A percentile compares a stretch with the other conserved stretches of the same genome.
phyloP scores from a whole-genome alignment of 2,888 invertebrate genomes.

The Heteromurus nitidus region DNA sequence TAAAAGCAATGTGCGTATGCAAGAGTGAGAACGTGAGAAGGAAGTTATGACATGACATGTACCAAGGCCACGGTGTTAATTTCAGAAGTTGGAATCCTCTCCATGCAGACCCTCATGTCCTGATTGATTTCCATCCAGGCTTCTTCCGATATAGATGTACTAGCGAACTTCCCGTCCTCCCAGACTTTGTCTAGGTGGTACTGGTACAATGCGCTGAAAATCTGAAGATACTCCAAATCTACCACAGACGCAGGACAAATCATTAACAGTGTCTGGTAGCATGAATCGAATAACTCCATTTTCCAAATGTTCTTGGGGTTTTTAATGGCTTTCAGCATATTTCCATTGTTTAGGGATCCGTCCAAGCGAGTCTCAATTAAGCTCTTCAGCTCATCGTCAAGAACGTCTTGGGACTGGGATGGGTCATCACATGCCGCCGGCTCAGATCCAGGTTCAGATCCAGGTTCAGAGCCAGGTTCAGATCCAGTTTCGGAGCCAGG shows the following conservation, averaged over 20 bases:
- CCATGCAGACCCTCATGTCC: slow-evolving; percentile 25
- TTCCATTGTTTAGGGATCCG: slow-evolving; percentile 20
- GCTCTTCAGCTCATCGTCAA: slow-evolving; percentile 4
- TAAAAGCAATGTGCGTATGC: not conserved
- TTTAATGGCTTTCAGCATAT: slow-evolving; percentile 17
- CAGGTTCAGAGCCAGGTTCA: not conserved
- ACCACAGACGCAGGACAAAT: slow-evolving; percentile 32
- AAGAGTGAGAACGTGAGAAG: not conserved
- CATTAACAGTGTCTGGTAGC: not conserved
- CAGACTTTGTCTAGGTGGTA: slow-evolving; percentile 33
- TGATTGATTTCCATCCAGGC: slow-evolving; percentile 37
- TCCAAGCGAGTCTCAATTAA: slow-evolving; percentile 33
- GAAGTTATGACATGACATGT: not conserved
- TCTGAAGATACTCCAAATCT: slow-evolving; percentile 6
- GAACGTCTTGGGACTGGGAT: slow-evolving; percentile 16
- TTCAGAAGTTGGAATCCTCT: not conserved
- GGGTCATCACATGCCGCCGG: too few species aligned
- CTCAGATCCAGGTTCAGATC: not conserved
- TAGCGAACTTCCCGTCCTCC: slow-evolving; percentile 1
- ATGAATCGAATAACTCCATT: slow-evolving; percentile 47
- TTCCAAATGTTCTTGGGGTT: slow-evolving; percentile 35
- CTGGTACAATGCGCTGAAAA: slow-evolving; percentile 16
- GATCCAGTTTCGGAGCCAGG: not conserved
- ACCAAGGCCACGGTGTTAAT: not conserved
- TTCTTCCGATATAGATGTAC: slow-evolving; percentile 3